Conservation (phyloP, 92 coral and sea anemone species). For the Phenganax stokvisi region DNA sequence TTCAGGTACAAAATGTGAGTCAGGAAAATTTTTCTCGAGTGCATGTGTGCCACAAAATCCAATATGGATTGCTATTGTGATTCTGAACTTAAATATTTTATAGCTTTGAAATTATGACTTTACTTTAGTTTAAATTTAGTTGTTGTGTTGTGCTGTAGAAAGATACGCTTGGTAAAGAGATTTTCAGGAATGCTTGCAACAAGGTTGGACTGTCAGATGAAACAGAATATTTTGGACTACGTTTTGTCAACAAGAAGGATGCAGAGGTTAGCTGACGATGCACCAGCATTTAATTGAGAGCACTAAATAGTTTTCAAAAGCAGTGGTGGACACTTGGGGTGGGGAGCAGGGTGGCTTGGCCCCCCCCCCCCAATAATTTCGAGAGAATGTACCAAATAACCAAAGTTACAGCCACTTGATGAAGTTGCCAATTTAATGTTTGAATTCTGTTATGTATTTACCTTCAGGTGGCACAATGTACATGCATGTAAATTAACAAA, state of each 20-base stretch:
- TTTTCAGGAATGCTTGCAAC: conserved; percentile 74
- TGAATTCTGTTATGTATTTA: no score
- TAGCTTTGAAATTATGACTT: neutral
- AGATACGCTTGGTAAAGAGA: conserved; percentile 68
- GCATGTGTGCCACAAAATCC: no score
- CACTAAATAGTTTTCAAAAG: no score
- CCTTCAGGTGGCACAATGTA: neutral
- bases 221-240: conserved; percentile 85
- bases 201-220: conserved; percentile 69
- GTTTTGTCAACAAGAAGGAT: conserved; percentile 90
- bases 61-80: no score
- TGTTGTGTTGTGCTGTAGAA: conserved; percentile 40
- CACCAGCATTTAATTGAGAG: neutral
- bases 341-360: neutral
- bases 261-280: conserved; percentile 64
- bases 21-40: no score
- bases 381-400: no score
- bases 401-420: no score
- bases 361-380: no score
- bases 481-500: neutral
- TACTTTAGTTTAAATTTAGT: neutral
- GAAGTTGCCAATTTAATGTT: no score
- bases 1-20: no score
- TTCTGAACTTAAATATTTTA: neutral
- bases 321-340: neutral